phyloP scores from a whole-genome alignment of 2,888 invertebrate species.

The Cheilosia vulpina region DNA sequence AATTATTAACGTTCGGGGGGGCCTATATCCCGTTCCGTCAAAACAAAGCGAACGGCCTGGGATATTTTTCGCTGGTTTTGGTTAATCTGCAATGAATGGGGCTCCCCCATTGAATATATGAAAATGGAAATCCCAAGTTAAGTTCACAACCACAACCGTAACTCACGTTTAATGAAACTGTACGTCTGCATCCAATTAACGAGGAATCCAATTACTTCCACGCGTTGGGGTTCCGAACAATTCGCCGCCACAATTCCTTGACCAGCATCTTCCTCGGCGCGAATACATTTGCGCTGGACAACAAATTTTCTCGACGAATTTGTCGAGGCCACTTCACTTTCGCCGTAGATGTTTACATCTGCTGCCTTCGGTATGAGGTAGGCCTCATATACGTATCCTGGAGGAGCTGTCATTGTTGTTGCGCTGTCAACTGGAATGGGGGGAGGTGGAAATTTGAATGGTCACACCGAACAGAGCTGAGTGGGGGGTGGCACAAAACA shows the following conservation, averaged over 20 bases:
- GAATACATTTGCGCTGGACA: slow-evolving; percentile 78
- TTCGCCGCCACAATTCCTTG: slow-evolving; percentile 78
- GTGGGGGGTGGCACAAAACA: slow-evolving; percentile 4
- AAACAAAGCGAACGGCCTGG: not conserved
- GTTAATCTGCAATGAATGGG: slow-evolving; percentile 38
- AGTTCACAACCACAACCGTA: slow-evolving; percentile 39
- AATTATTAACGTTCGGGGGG: slow-evolving; percentile 50
- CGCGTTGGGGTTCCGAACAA: slow-evolving; percentile 79
- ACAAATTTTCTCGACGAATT: slow-evolving; percentile 76
- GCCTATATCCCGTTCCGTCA: slow-evolving; percentile 15
- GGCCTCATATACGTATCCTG: slow-evolving; percentile 27
- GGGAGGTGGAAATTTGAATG: slow-evolving; percentile 46
- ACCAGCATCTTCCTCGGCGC: slow-evolving; percentile 78
- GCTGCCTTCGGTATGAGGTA: slow-evolving; percentile 61
- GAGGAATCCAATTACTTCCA: slow-evolving; percentile 86
- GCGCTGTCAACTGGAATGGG: slow-evolving; percentile 46
- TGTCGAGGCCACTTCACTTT: slow-evolving; percentile 11
- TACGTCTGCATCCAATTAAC: slow-evolving; percentile 89
- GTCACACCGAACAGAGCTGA: slow-evolving; percentile 18
- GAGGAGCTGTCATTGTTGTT: slow-evolving; percentile 24
- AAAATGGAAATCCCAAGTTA: slow-evolving; percentile 6
- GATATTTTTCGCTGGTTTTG: slow-evolving; percentile 16
- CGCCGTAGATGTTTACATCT: slow-evolving; percentile 55
- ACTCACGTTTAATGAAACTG: slow-evolving; percentile 89
- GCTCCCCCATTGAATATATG: slow-evolving; percentile 4